Conservation (phyloP, 2,888 invertebrate genomes). For the Julus scanicus region DNA sequence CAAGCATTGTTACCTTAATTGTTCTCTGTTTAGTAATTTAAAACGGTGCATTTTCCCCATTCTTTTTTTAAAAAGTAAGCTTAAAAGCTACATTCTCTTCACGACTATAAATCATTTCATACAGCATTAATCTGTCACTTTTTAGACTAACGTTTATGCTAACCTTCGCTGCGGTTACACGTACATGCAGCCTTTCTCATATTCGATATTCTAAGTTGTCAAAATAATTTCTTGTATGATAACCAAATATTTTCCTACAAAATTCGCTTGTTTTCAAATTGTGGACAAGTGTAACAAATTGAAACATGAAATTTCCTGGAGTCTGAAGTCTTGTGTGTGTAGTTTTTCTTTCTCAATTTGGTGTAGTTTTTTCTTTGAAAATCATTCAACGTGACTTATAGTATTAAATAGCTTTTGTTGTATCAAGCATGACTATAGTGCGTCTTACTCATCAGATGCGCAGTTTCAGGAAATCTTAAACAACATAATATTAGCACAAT, state of each 20-base stretch:
- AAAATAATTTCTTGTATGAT: background rate
- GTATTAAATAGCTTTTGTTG: background rate
- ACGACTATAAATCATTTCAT: background rate
- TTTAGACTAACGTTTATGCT: background rate
- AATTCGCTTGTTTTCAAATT: background rate
- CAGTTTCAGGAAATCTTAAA: background rate
- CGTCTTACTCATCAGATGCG: background rate
- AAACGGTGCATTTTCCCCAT: background rate
- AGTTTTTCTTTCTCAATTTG: background rate
- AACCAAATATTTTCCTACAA: background rate
- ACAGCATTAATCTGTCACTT: background rate
- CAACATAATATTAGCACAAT: background rate
- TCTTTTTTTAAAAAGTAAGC: background rate
- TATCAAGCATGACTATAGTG: background rate
- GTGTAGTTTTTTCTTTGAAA: background rate
- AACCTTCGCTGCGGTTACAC: background rate
- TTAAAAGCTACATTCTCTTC: background rate
- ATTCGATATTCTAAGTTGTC: background rate
- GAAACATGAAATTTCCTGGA: background rate
- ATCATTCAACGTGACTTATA: background rate
- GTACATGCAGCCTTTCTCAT: background rate
- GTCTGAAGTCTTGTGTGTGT: background rate
- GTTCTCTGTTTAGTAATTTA: background rate
- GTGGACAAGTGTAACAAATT: conserved; percentile 18
- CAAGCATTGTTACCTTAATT: conserved; percentile 5